phyloP scores from a whole-genome alignment of 2,888 invertebrate species.

The Endomychus coccineus region DNA sequence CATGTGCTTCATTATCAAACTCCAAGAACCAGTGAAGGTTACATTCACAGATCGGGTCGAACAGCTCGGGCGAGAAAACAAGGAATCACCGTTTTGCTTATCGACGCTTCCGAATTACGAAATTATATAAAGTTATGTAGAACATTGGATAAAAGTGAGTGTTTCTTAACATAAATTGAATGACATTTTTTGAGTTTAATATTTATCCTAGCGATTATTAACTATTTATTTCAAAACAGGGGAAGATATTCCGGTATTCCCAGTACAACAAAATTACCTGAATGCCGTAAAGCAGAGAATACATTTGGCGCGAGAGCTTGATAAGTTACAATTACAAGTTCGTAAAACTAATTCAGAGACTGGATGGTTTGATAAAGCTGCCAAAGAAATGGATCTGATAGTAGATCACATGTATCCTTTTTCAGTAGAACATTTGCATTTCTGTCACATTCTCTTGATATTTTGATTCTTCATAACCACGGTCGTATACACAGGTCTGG shows the following conservation, averaged over 20 bases:
- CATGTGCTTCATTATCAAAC: constrained; percentile 96
- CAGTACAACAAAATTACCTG: constrained; percentile 59
- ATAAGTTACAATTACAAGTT: constrained; percentile 62
- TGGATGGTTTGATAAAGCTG: constrained; percentile 74
- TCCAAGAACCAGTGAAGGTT: constrained; percentile 90
- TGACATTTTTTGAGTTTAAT: not conserved
- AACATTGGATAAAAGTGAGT: constrained; percentile 76
- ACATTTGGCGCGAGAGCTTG: constrained; percentile 69
- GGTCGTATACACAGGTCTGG: too few species aligned
- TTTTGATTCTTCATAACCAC: too few species aligned
- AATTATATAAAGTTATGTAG: constrained; percentile 73
- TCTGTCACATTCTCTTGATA: not conserved
- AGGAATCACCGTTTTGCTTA: constrained; percentile 85
- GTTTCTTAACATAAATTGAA: not conserved
- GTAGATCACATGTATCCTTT: constrained; percentile 56
- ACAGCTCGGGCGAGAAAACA: constrained; percentile 86
- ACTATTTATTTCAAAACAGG: constrained; percentile 46
- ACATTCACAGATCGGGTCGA: constrained; percentile 93
- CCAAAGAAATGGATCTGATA: constrained; percentile 86
- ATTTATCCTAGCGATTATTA: too few species aligned
- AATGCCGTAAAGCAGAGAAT: constrained; percentile 64
- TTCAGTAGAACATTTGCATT: not conserved
- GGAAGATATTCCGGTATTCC: constrained; percentile 77
- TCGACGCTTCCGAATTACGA: constrained; percentile 80
- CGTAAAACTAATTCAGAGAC: constrained; percentile 58